Conservation (phyloP, 1,140 invertebrate genomes). For the Euwallacea fornicatus region DNA sequence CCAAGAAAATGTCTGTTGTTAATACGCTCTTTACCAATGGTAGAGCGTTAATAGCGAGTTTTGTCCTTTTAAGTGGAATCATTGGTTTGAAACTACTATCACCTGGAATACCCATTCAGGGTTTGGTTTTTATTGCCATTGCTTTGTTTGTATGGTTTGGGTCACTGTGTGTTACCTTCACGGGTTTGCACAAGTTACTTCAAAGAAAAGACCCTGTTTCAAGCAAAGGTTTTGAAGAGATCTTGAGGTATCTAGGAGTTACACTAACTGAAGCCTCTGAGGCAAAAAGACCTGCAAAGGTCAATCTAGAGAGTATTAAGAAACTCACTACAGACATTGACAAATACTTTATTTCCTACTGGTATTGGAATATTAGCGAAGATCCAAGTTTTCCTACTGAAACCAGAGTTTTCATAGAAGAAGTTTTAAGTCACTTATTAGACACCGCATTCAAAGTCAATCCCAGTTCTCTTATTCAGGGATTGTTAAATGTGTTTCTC, state of each 20-base stretch:
- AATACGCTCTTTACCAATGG: conserved; percentile 1
- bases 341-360: conserved; percentile 47
- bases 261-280: not conserved
- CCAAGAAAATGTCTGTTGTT: conserved; percentile 6
- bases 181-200: conserved; percentile 37
- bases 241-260: conserved; percentile 13
- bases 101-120: conserved; percentile 30
- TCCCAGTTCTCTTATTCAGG: conserved; percentile 46
- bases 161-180: conserved; percentile 38
- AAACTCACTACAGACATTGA: conserved; percentile 46
- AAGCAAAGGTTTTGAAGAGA: conserved; percentile 11
- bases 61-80: conserved; percentile 14
- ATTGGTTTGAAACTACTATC: conserved; percentile 19
- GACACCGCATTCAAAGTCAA: conserved; percentile 44
- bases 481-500: conserved; percentile 55
- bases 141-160: conserved; percentile 33
- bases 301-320: conserved; percentile 41
- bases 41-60: conserved; percentile 24
- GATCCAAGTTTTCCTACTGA: conserved; percentile 47
- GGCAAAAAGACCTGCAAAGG: conserved; percentile 9
- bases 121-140: conserved; percentile 22
- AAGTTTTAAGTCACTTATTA: conserved; percentile 43
- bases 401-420: conserved; percentile 45
- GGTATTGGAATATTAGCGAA: conserved; percentile 48
- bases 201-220: conserved; percentile 36